These are phyloP conservation scores for Dasypogon diadema DNA, from an alignment of 2,888 invertebrate species.

Conservation along the genomic window DNA sequence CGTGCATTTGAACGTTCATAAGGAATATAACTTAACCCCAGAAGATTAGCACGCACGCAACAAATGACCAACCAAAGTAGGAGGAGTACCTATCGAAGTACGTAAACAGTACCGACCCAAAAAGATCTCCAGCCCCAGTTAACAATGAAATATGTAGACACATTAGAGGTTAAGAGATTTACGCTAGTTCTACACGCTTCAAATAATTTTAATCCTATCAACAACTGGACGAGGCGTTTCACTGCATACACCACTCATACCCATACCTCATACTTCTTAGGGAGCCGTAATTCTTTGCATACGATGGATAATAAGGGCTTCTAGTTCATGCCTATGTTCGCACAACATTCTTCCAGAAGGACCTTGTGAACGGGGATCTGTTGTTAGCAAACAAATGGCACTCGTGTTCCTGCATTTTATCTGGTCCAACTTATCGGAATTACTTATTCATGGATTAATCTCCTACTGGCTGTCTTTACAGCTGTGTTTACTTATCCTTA, in stretches of 20 bases:
- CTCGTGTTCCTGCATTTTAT: conserved; percentile 51
- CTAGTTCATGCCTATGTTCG: neutral
- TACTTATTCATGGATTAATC: conserved; percentile 55
- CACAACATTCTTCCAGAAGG: neutral
- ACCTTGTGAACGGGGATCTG: conserved; percentile 6
- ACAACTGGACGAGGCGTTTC: conserved; percentile 23
- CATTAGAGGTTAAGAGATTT: conserved; percentile 57
- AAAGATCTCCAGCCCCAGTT: conserved; percentile 51
- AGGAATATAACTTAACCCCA: conserved; percentile 48
- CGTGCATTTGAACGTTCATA: conserved; percentile 13
- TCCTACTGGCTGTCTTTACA: conserved; percentile 30
- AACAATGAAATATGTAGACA: conserved; percentile 56
- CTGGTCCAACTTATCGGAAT: conserved; percentile 54
- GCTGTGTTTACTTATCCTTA: conserved; percentile 35
- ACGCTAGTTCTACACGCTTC: conserved; percentile 57
- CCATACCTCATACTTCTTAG: neutral
- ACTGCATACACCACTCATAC: conserved; percentile 27
- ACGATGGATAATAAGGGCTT: conserved; percentile 17
- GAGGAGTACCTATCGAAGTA: conserved; percentile 10
- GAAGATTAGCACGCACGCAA: conserved; percentile 55
- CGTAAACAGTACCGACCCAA: conserved; percentile 35
- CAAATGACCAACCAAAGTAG: conserved; percentile 51
- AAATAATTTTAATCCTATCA: conserved; percentile 57
- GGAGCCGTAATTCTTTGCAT: conserved; percentile 37
- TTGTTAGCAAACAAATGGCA: conserved; percentile 52